phyloP scores from a whole-genome alignment of 2,888 invertebrate genomes.

The Eupithecia vulgata region DNA sequence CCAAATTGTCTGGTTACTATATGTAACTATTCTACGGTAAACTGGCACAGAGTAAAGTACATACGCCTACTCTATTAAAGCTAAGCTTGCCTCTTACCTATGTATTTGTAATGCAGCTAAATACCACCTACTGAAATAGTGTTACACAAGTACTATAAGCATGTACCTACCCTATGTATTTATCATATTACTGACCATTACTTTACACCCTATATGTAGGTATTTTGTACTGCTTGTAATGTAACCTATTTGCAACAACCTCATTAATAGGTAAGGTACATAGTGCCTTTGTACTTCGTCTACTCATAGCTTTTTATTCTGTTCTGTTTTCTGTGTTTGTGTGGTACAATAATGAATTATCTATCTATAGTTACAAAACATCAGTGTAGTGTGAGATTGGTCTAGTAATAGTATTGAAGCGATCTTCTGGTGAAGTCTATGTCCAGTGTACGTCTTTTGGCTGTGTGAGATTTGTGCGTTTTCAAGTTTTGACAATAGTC shows the following conservation, averaged over 20 bases:
- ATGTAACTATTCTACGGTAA: not conserved
- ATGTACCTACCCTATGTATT: not conserved
- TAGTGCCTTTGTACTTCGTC: too few relatives aligned
- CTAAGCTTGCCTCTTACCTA: not conserved
- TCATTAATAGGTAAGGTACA: too few relatives aligned
- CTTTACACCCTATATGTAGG: not conserved
- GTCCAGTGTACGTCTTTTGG: not conserved
- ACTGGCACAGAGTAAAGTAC: not conserved
- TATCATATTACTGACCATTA: not conserved
- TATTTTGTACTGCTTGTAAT: not conserved
- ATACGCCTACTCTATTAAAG: not conserved
- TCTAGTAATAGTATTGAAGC: too few relatives aligned
- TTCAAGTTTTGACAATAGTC: too few relatives aligned
- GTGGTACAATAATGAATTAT: too few relatives aligned
- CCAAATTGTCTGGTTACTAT: conserved; percentile 43
- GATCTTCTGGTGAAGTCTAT: not conserved
- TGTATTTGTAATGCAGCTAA: not conserved
- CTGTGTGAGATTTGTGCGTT: too few relatives aligned
- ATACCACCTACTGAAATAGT: not conserved
- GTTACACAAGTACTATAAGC: not conserved
- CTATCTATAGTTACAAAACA: too few relatives aligned
- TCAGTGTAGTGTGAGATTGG: too few relatives aligned
- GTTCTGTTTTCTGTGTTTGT: too few relatives aligned
- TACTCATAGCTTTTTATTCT: too few relatives aligned
- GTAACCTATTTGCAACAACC: not conserved